These are phyloP conservation scores for Brachionus calyciflorus DNA, from an alignment of 1,140 invertebrate genomes.

Conservation along the genomic window DNA sequence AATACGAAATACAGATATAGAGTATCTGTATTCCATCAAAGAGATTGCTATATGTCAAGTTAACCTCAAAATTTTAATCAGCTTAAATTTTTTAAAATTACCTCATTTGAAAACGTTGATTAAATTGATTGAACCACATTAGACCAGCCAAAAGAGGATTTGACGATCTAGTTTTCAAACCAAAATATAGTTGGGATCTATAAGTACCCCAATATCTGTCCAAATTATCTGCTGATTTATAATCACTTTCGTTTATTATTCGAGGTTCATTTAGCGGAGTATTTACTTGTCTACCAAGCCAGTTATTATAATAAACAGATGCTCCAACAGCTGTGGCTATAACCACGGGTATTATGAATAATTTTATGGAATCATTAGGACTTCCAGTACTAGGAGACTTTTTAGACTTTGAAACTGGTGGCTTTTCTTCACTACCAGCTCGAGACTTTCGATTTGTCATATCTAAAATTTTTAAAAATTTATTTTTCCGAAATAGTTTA, in stretches of 20 bases:
- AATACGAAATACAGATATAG: no score
- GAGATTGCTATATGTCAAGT: slow-evolving; percentile 39
- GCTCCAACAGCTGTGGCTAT: background rate
- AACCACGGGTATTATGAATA: slow-evolving; percentile 3
- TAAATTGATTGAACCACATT: slow-evolving; percentile 84
- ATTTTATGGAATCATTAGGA: background rate
- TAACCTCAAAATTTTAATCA: no score
- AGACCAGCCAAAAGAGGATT: slow-evolving; percentile 68
- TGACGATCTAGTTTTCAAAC: slow-evolving; percentile 81
- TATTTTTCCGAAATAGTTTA: background rate
- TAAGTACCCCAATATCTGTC: slow-evolving; percentile 89
- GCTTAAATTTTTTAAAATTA: slow-evolving; percentile 28
- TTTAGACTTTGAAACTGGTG: background rate
- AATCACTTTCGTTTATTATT: slow-evolving; percentile 11
- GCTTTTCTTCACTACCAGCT: slow-evolving; percentile 6
- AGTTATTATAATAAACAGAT: slow-evolving; percentile 36
- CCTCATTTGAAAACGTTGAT: slow-evolving; percentile 25
- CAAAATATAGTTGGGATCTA: slow-evolving; percentile 73
- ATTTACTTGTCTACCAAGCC: slow-evolving; percentile 27
- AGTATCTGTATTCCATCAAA: no score
- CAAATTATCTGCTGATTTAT: slow-evolving; percentile 62
- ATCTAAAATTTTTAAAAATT: background rate
- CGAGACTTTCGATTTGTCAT: background rate
- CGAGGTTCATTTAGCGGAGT: slow-evolving; percentile 28
- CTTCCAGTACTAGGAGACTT: background rate